Evolutionary conservation across 2,797 vertebrate genomes (phyloP).

Genomic region (Notolabrus celidotus): DNA sequence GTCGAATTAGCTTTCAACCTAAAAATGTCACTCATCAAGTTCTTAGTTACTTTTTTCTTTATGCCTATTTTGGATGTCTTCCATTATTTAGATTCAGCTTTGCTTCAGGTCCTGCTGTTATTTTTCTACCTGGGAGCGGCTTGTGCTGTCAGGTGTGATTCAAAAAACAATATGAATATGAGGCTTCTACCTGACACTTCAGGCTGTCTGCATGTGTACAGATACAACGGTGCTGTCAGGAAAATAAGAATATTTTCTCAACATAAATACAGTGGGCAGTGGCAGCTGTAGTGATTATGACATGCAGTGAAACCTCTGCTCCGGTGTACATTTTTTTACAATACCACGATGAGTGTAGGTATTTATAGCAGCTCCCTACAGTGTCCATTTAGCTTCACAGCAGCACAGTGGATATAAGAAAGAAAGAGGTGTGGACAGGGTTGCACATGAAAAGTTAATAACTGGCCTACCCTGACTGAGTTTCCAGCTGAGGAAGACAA

Average conservation of each 20-base stretch:
- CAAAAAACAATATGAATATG: not conserved
- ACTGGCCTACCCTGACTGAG: conserved; percentile 68
- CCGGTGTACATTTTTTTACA: too few species aligned
- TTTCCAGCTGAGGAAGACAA: conserved; percentile 72
- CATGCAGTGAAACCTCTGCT: not conserved
- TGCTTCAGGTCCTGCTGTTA: not conserved
- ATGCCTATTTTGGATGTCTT: conserved; percentile 18
- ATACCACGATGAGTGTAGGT: not conserved
- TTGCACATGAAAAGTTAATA: conserved; percentile 38
- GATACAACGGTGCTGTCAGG: not conserved
- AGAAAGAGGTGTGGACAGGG: not conserved
- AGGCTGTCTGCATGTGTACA: not conserved
- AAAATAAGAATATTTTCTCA: not conserved
- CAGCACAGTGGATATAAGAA: conserved; percentile 8
- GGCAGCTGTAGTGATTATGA: not conserved
- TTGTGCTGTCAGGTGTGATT: conserved; percentile 31
- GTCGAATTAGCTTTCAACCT: conserved; percentile 11
- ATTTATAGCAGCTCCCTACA: conserved; percentile 8
- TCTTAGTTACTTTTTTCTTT: not conserved
- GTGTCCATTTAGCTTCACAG: conserved; percentile 4
- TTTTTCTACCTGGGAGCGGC: not conserved
- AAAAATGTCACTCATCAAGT: conserved; percentile 15
- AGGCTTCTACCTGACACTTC: not conserved
- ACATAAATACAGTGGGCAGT: not conserved
- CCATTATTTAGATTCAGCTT: conserved; percentile 37